Evolutionary conservation across 2,888 invertebrate genomes (phyloP).

Genomic region (Oligia fasciuncula): DNA sequence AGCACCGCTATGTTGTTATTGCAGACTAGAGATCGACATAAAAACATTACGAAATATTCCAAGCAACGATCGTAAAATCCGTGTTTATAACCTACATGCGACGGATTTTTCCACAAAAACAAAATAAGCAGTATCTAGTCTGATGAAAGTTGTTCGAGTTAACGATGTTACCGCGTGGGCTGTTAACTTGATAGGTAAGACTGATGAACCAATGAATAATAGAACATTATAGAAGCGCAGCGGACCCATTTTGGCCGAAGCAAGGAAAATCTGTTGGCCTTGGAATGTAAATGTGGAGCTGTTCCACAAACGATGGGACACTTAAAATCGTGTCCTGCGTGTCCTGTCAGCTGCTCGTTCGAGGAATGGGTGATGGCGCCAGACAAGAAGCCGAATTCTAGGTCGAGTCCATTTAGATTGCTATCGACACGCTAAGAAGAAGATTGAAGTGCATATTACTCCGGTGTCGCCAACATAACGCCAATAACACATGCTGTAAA

Average conservation of each 20-base stretch:
- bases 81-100: constrained; percentile 26
- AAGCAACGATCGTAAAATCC: constrained; percentile 29
- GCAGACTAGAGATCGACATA: constrained; percentile 15
- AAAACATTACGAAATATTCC: constrained; percentile 44
- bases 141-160: constrained; percentile 50
- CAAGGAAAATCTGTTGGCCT: background rate
- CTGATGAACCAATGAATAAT: constrained; percentile 7
- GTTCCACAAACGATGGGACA: background rate
- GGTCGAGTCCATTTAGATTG: no score
- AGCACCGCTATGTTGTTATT: background rate
- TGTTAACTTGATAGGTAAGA: constrained; percentile 24
- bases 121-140: constrained; percentile 24
- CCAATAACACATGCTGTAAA: no score
- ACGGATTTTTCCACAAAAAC: constrained; percentile 54
- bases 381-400: background rate
- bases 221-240: constrained; percentile 5
- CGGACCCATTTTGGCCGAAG: background rate
- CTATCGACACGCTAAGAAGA: no score
- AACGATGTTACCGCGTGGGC: constrained; percentile 33
- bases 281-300: background rate
- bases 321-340: background rate
- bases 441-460: background rate
- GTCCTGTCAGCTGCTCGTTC: background rate
- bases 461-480: background rate
- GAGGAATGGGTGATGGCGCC: background rate